Percentiles rank a stretch among this genome's conserved stretches.
These are phyloP conservation scores for Cephalopterus ornatus DNA, from an alignment of 2,113 vertebrate genomes.

Conservation along the genomic window DNA sequence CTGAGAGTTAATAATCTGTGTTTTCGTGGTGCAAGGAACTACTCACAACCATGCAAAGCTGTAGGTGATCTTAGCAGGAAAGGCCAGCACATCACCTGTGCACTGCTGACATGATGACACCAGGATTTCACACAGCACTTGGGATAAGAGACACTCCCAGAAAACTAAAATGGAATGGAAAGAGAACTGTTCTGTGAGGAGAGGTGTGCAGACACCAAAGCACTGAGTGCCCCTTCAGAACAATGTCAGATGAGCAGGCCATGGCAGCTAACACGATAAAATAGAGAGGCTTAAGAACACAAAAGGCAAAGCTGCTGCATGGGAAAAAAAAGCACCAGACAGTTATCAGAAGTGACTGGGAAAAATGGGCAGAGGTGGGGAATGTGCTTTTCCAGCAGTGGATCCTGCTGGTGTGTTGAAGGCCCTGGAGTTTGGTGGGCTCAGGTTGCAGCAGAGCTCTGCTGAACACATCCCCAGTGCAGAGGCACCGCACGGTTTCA, in stretches of 20 bases:
- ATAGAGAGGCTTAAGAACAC: background rate
- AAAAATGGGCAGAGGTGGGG: background rate
- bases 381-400: background rate
- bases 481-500: background rate
- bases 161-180: background rate
- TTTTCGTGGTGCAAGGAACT: background rate
- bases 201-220: background rate
- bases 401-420: background rate
- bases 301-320: background rate
- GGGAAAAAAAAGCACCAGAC: background rate
- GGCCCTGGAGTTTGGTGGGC: background rate
- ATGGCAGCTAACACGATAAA: background rate
- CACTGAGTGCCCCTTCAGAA: accelerated
- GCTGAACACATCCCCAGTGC: background rate
- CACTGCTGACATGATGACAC: background rate
- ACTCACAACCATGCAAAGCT: background rate
- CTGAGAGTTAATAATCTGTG: background rate
- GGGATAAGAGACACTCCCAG: background rate
- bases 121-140: background rate
- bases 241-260: background rate
- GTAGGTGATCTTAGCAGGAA: background rate
- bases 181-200: background rate
- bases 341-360: background rate
- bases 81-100: background rate
- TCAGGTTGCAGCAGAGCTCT: background rate